Base-by-base conservation (phyloP, 2,797 vertebrate genomes). In the Cyprinella venusta region DNA sequence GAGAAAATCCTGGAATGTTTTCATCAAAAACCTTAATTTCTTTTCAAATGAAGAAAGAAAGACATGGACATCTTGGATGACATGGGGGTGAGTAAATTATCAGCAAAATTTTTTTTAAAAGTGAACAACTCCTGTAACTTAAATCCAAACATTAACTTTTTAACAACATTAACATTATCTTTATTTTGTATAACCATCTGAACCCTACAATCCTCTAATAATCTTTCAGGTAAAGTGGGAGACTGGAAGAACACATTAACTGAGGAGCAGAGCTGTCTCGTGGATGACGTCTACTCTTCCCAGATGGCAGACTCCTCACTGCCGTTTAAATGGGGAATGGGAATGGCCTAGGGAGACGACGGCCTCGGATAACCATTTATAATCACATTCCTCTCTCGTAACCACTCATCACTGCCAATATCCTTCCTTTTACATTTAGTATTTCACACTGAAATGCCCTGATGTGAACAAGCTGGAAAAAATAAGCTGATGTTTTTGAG, bases 171-270 rank as follows among this genome's bases (percentile, higher is more conserved):
- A n/a, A n/a, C n/a, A n/a, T n/a, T n/a, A n/a, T n/a, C n/a, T n/a
- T n/a, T n/a, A n/a, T n/a, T n/a, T n/a, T n/a, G n/a, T n/a, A n/a
- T 9, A 6, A 33, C 76, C 0, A 72, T 84, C 21, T 6, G 0
- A 72, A 56, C 8, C 5, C 16, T 63, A 2, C 16, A 72, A 24
- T 36, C 19, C 42, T 21, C 10, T 21, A 63, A 30, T 30, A 30
- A 30, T 59, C 36, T 79, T 45, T 0, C 80, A 97, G 96, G 96
- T 12, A 89, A 92, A 79, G 91, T 92, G 16, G 96, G 95, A 33
- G 95, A 97, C 87, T 97, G 96, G 96, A 93, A 85, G 36, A 92
- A 90, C 82, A 92, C 93, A 86, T 95, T 97, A 87, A 93, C 95
- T 9, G 79, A 92, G 1, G 89, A 92, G 83, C 94, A 96, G 85